These are phyloP conservation scores for Limenitis camilla DNA, from an alignment of 2,888 invertebrate species.

Conservation along the genomic window DNA sequence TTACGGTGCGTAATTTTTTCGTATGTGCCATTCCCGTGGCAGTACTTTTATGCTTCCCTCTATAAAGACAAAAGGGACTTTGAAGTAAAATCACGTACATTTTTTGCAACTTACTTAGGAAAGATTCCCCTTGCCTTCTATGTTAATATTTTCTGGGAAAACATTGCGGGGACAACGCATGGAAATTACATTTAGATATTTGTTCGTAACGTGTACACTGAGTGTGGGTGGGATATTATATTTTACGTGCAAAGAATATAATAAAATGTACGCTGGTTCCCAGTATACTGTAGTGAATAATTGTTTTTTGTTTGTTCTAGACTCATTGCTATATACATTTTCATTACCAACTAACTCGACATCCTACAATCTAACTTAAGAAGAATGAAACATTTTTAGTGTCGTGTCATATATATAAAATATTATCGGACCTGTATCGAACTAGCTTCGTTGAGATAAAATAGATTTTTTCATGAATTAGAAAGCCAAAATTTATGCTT, in stretches of 20 bases:
- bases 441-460: too few species aligned
- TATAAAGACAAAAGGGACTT: slow-evolving; percentile 75
- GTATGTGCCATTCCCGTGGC: slow-evolving; percentile 69
- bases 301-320: too few species aligned
- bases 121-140: slow-evolving; percentile 71
- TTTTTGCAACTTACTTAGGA: slow-evolving; percentile 76
- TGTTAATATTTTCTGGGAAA: slow-evolving; percentile 75
- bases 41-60: slow-evolving; percentile 71
- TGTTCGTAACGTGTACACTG: slow-evolving; percentile 67
- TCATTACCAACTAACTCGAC: too few species aligned
- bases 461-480: too few species aligned
- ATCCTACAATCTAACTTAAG: too few species aligned
- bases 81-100: slow-evolving; percentile 76
- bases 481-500: too few species aligned
- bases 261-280: slow-evolving; percentile 49
- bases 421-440: too few species aligned
- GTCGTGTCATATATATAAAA: too few species aligned
- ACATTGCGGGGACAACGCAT: slow-evolving; percentile 74
- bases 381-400: too few species aligned
- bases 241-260: slow-evolving; percentile 73
- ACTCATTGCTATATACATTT: too few species aligned
- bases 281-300: too few species aligned
- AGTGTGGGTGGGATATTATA: slow-evolving; percentile 72
- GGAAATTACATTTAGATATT: slow-evolving; percentile 75
- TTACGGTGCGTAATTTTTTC: slow-evolving; percentile 72